These are phyloP conservation scores for Apodemia zela DNA, from an alignment of 2,888 invertebrate species.

Conservation along the genomic window DNA sequence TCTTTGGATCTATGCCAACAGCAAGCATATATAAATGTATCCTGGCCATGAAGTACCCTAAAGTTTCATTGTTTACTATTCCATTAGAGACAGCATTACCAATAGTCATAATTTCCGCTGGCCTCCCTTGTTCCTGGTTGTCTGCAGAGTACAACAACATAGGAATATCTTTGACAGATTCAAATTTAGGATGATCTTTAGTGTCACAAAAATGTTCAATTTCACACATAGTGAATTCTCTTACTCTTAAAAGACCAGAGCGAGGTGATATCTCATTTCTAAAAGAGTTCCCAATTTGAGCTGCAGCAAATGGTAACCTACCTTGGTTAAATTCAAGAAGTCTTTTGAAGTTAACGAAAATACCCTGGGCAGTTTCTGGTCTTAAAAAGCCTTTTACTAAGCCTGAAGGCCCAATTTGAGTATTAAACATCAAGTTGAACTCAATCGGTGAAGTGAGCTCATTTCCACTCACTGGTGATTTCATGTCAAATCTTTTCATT, in stretches of 20 bases:
- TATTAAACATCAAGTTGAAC: conserved; percentile 99
- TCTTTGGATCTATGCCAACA: conserved; percentile 92
- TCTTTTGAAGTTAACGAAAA: conserved; percentile 99
- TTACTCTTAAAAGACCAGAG: conserved; percentile 95
- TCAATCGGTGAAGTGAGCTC: conserved; percentile 97
- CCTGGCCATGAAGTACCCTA: conserved; percentile 98
- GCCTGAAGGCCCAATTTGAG: conserved; percentile 98
- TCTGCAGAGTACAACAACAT: conserved; percentile 96
- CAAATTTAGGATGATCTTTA: conserved; percentile 95
- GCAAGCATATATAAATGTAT: conserved; percentile 93
- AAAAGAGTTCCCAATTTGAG: conserved; percentile 99
- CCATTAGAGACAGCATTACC: conserved; percentile 93
- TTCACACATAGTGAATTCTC: conserved; percentile 99
- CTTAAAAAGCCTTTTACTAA: conserved; percentile 95
- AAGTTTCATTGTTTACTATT: conserved; percentile 96
- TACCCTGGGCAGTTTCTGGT: conserved; percentile 99
- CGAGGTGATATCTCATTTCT: conserved; percentile 99
- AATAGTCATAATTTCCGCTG: conserved; percentile 87
- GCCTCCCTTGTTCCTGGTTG: conserved; percentile 98
- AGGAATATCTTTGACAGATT: conserved; percentile 85
- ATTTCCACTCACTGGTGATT: conserved; percentile 96
- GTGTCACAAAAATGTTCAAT: conserved; percentile 99
- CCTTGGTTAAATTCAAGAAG: conserved; percentile 98
- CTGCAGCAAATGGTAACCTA: conserved; percentile 97
- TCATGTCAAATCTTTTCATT: conserved; percentile 94